phyloP scores from a whole-genome alignment of 2,888 invertebrate genomes.

The Cephus nigrinus region DNA sequence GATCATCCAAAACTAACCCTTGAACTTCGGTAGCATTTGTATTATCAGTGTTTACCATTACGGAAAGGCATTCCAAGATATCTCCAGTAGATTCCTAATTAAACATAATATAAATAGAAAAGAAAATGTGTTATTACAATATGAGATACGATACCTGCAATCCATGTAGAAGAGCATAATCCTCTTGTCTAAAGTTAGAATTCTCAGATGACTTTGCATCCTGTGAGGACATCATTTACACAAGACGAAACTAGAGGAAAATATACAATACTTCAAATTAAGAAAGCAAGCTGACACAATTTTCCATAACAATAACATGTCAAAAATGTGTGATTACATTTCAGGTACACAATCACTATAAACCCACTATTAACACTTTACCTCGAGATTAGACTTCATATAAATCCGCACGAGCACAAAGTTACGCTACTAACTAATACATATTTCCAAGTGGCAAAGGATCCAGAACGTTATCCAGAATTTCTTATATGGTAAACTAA shows the following conservation, averaged over 20 bases:
- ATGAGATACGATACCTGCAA: constrained; percentile 35
- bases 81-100: constrained; percentile 46
- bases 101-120: constrained; percentile 1
- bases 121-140: background rate
- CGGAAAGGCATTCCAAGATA: constrained; percentile 53
- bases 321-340: background rate
- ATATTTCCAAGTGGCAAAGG: background rate
- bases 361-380: background rate
- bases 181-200: constrained; percentile 38
- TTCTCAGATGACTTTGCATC: constrained; percentile 45
- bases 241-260: constrained; percentile 1
- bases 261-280: constrained; percentile 7
- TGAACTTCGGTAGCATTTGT: constrained; percentile 39
- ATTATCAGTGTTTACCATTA: constrained; percentile 51
- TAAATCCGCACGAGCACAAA: background rate
- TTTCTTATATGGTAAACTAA: constrained; percentile 2
- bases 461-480: background rate
- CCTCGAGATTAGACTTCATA: background rate
- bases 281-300: constrained; percentile 17
- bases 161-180: constrained; percentile 45
- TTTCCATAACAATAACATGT: background rate
- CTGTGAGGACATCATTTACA: constrained; percentile 51
- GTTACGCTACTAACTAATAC: background rate
- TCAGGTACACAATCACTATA: background rate
- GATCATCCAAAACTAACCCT: constrained; percentile 52